Evolutionary conservation across 30 jellyfish, hydroid and myxozoan genomes (phyloP).

Genomic region (Phacellophora camtschatica): DNA sequence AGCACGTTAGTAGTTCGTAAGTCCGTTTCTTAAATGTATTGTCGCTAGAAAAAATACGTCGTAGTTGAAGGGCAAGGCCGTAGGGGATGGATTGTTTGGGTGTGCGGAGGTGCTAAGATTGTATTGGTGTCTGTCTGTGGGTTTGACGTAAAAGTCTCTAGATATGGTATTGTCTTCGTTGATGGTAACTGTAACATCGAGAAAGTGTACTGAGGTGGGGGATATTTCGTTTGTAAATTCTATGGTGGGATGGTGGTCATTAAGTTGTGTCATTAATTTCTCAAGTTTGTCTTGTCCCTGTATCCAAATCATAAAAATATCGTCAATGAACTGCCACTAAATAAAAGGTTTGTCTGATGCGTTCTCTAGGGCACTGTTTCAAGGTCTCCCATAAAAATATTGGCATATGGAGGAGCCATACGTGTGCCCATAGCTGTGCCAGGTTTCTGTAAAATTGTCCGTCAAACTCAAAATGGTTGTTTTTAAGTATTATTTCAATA

Average conservation of each 20-base stretch:
- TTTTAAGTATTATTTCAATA: not conserved
- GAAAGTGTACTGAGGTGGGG: not conserved
- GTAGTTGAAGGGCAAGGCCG: conserved; percentile 3
- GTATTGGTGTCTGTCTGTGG: too few species aligned
- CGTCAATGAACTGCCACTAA: not conserved
- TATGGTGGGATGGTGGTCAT: not conserved
- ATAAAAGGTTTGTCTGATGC: not conserved
- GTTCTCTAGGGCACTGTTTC: not conserved
- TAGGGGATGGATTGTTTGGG: too few species aligned
- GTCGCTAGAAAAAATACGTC: conserved; percentile 8
- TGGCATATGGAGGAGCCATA: not conserved
- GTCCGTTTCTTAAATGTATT: not conserved
- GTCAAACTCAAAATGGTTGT: conserved; percentile 25
- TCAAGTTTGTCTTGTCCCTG: conserved; percentile 24
- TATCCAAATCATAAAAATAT: too few species aligned
- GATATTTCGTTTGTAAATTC: not conserved
- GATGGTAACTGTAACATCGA: not conserved
- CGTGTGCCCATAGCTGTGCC: conserved; percentile 13
- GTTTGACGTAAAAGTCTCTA: not conserved
- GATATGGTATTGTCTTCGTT: not conserved
- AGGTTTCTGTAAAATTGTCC: conserved; percentile 4
- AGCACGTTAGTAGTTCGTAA: not conserved
- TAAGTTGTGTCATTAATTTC: not conserved
- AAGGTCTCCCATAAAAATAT: not conserved
- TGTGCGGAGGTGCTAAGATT: too few species aligned